These are phyloP conservation scores for Elanoides forficatus DNA, from an alignment of 2,113 vertebrate species.

Conservation along the genomic window DNA sequence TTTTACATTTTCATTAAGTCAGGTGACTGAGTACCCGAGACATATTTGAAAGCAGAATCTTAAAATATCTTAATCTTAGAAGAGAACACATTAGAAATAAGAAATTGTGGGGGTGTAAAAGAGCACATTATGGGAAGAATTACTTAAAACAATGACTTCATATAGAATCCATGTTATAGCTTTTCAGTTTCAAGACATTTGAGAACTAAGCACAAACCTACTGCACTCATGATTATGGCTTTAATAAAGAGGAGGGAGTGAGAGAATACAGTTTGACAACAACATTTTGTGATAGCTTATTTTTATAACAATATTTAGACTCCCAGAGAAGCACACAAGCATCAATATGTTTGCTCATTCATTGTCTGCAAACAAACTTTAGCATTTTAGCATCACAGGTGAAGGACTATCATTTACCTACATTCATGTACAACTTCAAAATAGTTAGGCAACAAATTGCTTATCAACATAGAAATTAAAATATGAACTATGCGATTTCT, in stretches of 20 bases:
- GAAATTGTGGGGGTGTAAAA: not conserved
- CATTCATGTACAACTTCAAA: not conserved
- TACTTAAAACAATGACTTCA: not conserved
- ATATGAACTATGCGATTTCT: not conserved
- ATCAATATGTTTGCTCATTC: not conserved
- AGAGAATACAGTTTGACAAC: not conserved
- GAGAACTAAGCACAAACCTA: not conserved
- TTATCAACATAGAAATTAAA: not conserved
- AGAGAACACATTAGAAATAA: not conserved
- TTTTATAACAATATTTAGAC: not conserved
- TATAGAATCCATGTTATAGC: not conserved
- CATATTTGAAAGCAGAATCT: not conserved
- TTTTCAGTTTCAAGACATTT: not conserved
- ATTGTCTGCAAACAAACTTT: not conserved
- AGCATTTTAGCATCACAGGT: not conserved
- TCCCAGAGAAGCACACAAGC: not conserved
- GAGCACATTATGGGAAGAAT: not conserved
- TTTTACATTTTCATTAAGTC: not conserved
- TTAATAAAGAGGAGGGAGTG: slow-evolving; percentile 13
- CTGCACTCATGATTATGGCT: not conserved
- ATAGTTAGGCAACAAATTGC: not conserved
- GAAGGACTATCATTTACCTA: not conserved
- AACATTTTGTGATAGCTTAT: not conserved
- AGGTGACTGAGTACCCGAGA: not conserved
- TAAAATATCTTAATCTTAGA: not conserved